Evolutionary conservation across 2,888 invertebrate genomes (phyloP).

Genomic region (Chloromyia formosa): DNA sequence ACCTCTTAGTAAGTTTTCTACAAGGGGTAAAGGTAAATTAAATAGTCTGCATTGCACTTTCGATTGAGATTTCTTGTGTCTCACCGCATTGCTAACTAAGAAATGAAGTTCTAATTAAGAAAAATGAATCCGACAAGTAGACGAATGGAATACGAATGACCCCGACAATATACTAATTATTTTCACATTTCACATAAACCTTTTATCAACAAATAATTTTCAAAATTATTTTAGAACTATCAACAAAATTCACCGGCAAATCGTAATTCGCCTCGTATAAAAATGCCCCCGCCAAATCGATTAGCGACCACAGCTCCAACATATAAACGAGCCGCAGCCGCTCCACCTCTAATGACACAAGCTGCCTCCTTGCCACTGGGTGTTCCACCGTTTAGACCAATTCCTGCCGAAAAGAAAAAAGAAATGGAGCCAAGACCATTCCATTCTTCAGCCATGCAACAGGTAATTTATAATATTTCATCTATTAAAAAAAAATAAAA

Average conservation of each 20-base stretch:
- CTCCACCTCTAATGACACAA: conserved; percentile 49
- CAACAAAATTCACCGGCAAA: conserved; percentile 10
- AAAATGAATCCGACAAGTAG: too few relatives aligned
- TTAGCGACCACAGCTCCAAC: conserved; percentile 32
- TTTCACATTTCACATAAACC: too few relatives aligned
- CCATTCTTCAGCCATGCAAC: conserved; percentile 55
- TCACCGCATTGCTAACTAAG: too few relatives aligned
- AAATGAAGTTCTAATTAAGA: too few relatives aligned
- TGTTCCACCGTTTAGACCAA: conserved; percentile 82
- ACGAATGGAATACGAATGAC: too few relatives aligned
- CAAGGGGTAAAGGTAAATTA: too few relatives aligned
- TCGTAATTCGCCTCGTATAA: background rate
- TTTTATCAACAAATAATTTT: too few relatives aligned
- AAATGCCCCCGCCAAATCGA: conserved; percentile 36
- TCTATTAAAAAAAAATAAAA: too few relatives aligned
- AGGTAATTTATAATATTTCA: conserved; percentile 22
- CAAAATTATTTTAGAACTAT: conserved; percentile 12
- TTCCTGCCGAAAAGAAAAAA: conserved; percentile 72
- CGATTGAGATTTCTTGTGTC: too few relatives aligned
- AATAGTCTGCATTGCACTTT: too few relatives aligned
- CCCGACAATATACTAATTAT: too few relatives aligned
- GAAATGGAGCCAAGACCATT: conserved; percentile 65
- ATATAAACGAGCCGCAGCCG: conserved; percentile 38
- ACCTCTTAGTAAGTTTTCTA: too few relatives aligned
- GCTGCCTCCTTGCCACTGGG: conserved; percentile 66